Evolutionary conservation across 2,797 vertebrate genomes (phyloP), one percentile per base, ranked within the genome.

Genomic region (Podargus strigoides): DNA sequence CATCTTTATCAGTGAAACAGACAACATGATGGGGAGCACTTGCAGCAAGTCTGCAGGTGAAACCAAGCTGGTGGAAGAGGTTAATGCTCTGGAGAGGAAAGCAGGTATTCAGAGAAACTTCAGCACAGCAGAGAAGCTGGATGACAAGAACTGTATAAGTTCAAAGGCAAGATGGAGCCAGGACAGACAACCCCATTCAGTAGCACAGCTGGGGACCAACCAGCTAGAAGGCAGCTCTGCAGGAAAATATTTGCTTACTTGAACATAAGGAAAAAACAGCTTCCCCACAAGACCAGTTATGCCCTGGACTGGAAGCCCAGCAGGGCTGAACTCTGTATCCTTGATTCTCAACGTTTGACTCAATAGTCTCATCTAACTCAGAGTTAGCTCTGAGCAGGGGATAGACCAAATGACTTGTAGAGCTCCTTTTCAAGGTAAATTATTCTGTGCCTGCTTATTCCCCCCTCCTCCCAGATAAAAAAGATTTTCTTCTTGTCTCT

Each of bases 1-100:
- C 15, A 23, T 59, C 42, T 52, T 64, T 18, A 44, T 37, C 37
- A 39, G 30, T 58, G 30, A 53, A 14, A 62, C 6, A n/a, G 58
- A 42, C 15, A 42, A 34, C 0, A 0, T 49, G 26, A 76, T 18
- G 14, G 19, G 26, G 15, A 70, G 32, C 8, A 66, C 11, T 18
- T 12, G 66, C 49, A 34, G n/a, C 47, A 81, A 77, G n/a, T 62
- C 7, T 50, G 11, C 47, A 76, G 52, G 26, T 60, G 64, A 85
- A 84, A 85, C 15, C 14, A 59, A 30, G 9, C 11, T 69, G 11
- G 12, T 14, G 11, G 30, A 68, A 53, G 32, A 55, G 52, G 17
- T 19, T 55, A 60, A 42, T 37, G 12, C 17, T 53, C 32, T 37
- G 7, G 24, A 81, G 18, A 15, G 21, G 14, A 55, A 59, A 80